A percentile compares a stretch with the other conserved stretches of the same genome.
Evolutionary conservation across 2,113 vertebrate genomes (phyloP).

Genomic region (Machaerirhynchus nigripectus): DNA sequence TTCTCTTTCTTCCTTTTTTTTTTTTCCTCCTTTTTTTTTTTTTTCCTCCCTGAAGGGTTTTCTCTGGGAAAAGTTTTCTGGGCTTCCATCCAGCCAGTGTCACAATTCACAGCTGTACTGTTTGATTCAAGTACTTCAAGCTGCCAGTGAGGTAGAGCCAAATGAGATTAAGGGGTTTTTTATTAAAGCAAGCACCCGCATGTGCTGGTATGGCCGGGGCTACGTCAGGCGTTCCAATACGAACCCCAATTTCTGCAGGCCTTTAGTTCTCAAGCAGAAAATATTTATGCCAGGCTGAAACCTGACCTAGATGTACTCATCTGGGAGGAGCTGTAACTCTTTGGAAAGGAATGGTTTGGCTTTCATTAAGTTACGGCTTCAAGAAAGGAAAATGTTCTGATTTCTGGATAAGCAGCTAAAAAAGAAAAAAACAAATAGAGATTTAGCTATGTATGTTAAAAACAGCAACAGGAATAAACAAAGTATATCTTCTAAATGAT

Average conservation of each 20-base stretch:
- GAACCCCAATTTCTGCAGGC: slow-evolving; percentile 30
- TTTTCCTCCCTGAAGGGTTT: slow-evolving; percentile 32
- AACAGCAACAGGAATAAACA: neutral
- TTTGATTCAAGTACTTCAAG: slow-evolving; percentile 66
- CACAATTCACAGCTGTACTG: slow-evolving; percentile 65
- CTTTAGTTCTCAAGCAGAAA: slow-evolving; percentile 2
- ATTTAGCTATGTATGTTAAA: neutral
- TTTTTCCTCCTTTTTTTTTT: neutral
- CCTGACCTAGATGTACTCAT: slow-evolving; percentile 8
- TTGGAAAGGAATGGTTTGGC: slow-evolving; percentile 2
- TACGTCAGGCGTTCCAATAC: neutral
- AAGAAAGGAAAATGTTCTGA: neutral
- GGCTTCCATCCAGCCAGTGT: slow-evolving; percentile 43
- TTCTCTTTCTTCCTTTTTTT: neutral
- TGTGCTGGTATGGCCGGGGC: neutral
- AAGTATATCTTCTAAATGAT: neutral
- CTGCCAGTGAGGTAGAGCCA: slow-evolving; percentile 62
- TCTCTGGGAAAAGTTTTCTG: slow-evolving; percentile 67
- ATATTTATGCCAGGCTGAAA: slow-evolving; percentile 44
- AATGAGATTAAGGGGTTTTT: slow-evolving; percentile 69
- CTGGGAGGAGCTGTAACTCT: slow-evolving; percentile 38
- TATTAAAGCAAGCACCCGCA: slow-evolving; percentile 37
- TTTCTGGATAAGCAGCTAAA: slow-evolving; percentile 11
- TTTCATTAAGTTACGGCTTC: slow-evolving; percentile 31
- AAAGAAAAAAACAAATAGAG: neutral